Evolutionary conservation across 1,140 invertebrate genomes (phyloP).

Genomic region (Drosophila prosaltans): DNA sequence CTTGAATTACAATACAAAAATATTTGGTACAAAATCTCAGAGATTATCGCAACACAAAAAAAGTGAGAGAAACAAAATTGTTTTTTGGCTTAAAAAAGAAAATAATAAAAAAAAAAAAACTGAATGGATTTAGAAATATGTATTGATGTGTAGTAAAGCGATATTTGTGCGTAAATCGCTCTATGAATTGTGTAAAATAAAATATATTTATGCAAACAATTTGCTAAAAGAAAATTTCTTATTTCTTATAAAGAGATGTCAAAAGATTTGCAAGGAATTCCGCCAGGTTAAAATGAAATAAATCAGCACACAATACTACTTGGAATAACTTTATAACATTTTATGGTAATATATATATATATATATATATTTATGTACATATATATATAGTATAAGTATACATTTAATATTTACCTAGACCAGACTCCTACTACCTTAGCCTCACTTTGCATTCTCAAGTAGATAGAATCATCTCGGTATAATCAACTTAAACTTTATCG

Average conservation of each 20-base stretch:
- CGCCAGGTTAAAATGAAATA: no score
- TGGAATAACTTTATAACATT: no score
- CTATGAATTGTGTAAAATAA: background rate
- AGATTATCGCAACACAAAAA: conserved; percentile 37
- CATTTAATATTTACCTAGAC: background rate
- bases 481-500: conserved; percentile 17
- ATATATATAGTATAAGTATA: no score
- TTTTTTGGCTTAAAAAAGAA: conserved; percentile 8
- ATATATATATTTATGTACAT: no score
- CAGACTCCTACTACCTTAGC: background rate
- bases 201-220: conserved; percentile 4
- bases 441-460: conserved; percentile 9
- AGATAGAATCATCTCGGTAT: conserved; percentile 3
- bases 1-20: conserved; percentile 21
- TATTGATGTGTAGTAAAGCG: background rate
- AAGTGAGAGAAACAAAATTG: conserved; percentile 16
- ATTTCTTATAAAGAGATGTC: no score
- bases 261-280: no score
- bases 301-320: no score
- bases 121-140: background rate
- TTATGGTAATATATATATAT: no score
- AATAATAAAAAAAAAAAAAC: background rate
- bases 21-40: conserved; percentile 57
- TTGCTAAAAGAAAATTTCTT: no score
- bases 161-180: no score